phyloP scores from a whole-genome alignment of 1,140 invertebrate species.

The Theocolax elegans region DNA sequence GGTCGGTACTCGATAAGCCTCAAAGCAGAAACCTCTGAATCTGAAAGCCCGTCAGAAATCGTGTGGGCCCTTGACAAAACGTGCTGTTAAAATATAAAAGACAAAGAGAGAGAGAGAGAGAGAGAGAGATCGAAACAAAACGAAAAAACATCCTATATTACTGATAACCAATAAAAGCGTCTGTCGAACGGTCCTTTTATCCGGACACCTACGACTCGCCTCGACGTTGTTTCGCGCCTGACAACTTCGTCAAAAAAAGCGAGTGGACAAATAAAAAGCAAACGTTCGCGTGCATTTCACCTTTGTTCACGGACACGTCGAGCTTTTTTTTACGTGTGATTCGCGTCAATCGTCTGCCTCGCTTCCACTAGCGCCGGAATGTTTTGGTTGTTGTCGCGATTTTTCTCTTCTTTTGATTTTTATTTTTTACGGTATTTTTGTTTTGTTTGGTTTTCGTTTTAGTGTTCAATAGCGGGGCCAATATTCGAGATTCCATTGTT shows the following conservation, averaged over 20 bases:
- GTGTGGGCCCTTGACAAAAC: conserved; percentile 8
- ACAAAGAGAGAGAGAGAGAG: background rate
- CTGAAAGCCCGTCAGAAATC: conserved; percentile 33
- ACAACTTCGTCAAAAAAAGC: conserved; percentile 42
- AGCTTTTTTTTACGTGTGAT: background rate
- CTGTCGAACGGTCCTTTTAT: conserved; percentile 59
- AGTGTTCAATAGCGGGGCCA: background rate
- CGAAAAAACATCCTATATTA: conserved; percentile 44
- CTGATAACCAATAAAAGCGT: conserved; percentile 58
- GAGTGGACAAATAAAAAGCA: background rate
- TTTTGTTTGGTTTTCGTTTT: background rate
- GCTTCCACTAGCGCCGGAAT: background rate
- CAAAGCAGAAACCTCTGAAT: conserved; percentile 20
- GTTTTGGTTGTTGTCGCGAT: background rate
- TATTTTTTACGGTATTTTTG: conserved; percentile 2
- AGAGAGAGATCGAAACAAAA: no score
- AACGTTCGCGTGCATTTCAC: background rate
- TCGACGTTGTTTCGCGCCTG: conserved; percentile 52
- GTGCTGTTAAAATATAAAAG: conserved; percentile 1
- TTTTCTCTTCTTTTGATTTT: conserved; percentile 8
- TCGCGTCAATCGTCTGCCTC: conserved; percentile 13
- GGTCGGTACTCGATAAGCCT: background rate
- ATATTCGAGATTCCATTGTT: background rate
- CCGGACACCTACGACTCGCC: conserved; percentile 50
- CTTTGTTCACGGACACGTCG: background rate